phyloP scores from a whole-genome alignment of 2,113 vertebrate species.

The Indri indri region DNA sequence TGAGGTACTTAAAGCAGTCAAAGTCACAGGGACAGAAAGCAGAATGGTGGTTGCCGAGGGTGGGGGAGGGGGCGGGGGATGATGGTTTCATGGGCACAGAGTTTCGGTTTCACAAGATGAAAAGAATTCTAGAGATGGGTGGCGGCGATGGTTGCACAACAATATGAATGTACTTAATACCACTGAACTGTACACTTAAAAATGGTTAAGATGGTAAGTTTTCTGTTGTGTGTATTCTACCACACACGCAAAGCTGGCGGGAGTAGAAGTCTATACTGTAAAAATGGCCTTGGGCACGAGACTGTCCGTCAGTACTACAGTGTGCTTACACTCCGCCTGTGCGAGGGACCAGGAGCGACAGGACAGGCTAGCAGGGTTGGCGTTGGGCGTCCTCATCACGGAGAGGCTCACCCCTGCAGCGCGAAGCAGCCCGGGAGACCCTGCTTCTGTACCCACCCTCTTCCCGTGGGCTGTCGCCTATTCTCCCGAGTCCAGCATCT shows the following conservation, averaged over 20 bases:
- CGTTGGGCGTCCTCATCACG: accelerated
- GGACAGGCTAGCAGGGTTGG: accelerated
- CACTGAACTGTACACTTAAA: not conserved
- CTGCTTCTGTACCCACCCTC: not conserved
- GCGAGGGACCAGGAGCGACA: accelerated
- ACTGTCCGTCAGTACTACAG: accelerated
- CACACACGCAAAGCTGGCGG: not conserved
- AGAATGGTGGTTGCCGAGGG: accelerated
- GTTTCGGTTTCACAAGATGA: slow-evolving; percentile 1
- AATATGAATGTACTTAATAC: not conserved
- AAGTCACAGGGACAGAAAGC: not conserved
- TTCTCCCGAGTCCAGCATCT: slow-evolving; percentile 45
- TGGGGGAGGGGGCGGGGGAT: not conserved
- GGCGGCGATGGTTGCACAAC: no score
- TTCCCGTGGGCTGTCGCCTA: slow-evolving; percentile 13
- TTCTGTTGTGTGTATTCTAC: not conserved
- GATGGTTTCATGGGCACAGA: not conserved
- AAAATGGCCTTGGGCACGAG: accelerated
- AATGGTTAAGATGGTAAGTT: not conserved
- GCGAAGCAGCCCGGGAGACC: slow-evolving; percentile 63
- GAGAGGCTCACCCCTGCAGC: not conserved
- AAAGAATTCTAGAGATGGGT: not conserved
- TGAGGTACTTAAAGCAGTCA: not conserved
- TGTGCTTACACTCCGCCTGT: accelerated
- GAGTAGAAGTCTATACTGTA: not conserved